Conservation (phyloP, 2,888 invertebrate species). For the Linnaemya vulpina region DNA sequence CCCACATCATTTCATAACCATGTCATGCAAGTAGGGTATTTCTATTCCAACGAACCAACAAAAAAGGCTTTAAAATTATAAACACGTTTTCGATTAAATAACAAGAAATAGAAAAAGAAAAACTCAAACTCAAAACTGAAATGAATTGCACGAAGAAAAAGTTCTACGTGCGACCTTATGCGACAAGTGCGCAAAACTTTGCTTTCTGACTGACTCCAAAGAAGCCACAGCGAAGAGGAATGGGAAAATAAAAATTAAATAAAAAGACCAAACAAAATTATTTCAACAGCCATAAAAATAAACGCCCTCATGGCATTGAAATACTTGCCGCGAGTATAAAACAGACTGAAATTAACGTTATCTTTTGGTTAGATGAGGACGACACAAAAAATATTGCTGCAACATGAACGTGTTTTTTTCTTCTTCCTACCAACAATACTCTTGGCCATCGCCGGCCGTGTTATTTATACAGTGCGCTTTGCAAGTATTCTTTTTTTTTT, state of each 20-base stretch:
- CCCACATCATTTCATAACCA: no score
- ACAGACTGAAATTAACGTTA: constrained; percentile 52
- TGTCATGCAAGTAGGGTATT: no score
- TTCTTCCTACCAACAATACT: neutral
- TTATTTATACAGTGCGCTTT: constrained; percentile 9
- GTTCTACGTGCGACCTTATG: constrained; percentile 55
- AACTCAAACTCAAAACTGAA: constrained; percentile 24
- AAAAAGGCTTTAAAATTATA: constrained; percentile 59
- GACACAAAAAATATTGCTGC: neutral
- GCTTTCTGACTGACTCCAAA: constrained; percentile 4
- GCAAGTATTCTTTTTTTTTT: neutral
- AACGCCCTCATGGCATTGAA: constrained; percentile 57
- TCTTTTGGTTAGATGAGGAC: constrained; percentile 10
- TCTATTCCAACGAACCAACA: neutral
- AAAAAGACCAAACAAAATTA: constrained; percentile 47
- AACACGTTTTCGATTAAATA: constrained; percentile 65
- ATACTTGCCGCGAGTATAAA: constrained; percentile 21
- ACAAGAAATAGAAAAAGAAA: neutral
- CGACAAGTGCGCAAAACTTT: constrained; percentile 23
- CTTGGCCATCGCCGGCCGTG: neutral
- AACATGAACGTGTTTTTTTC: neutral
- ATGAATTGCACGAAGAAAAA: constrained; percentile 6
- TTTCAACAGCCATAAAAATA: constrained; percentile 58
- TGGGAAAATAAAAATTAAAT: neutral
- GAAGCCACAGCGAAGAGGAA: neutral